Conservation (phyloP, 2,113 vertebrate species). For the Penelope pileata region DNA sequence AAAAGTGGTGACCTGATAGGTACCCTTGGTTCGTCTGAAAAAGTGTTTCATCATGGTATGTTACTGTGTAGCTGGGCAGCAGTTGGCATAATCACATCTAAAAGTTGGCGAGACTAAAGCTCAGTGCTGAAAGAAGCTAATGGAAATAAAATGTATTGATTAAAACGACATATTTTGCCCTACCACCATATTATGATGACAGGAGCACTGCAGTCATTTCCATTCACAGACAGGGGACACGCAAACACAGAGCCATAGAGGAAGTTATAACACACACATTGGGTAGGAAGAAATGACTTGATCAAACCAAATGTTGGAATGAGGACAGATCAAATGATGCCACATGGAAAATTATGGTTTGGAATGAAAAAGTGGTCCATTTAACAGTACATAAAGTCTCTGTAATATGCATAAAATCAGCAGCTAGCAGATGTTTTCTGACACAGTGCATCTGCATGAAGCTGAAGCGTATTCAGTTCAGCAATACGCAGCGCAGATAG, state of each 20-base stretch:
- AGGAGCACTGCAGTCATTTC: constrained; percentile 7
- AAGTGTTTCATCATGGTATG: not conserved
- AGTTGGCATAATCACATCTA: not conserved
- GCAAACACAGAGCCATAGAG: not conserved
- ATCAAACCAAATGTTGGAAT: constrained; percentile 65
- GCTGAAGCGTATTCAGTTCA: not conserved
- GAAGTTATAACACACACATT: constrained; percentile 33
- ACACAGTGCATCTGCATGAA: constrained; percentile 57
- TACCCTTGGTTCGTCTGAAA: not conserved
- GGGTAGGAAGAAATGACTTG: constrained; percentile 54
- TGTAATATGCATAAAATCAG: constrained; percentile 70
- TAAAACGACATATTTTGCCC: not conserved
- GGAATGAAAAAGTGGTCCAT: constrained; percentile 69
- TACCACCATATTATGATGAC: not conserved
- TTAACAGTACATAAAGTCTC: constrained; percentile 72
- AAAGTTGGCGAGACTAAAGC: not conserved
- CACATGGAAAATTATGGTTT: constrained; percentile 70
- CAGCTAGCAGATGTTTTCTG: constrained; percentile 71
- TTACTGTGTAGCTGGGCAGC: not conserved
- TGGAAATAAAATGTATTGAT: constrained; percentile 35
- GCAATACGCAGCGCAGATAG: constrained; percentile 26
- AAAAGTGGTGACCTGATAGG: not conserved
- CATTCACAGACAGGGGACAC: constrained; percentile 1
- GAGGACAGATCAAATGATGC: constrained; percentile 65
- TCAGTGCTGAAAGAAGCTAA: constrained; percentile 31